Evolutionary conservation across 2,888 invertebrate genomes (phyloP).

Genomic region (Phorcus lineatus): DNA sequence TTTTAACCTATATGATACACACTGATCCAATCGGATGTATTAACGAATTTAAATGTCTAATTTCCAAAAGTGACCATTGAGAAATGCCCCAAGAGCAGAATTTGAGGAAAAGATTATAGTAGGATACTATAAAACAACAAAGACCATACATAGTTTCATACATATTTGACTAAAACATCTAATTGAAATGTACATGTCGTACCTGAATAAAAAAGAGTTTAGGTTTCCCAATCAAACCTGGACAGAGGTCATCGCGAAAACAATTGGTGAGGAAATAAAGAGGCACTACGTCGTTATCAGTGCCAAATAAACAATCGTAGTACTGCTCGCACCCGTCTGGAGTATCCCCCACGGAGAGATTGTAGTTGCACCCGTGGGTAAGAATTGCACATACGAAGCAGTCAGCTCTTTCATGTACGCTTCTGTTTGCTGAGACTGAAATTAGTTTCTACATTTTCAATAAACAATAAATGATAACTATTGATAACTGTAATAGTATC

Average conservation of each 20-base stretch:
- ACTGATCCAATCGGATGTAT: no score
- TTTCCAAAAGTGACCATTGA: no score
- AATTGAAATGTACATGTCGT: no score
- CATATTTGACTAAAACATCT: no score
- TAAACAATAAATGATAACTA: not conserved
- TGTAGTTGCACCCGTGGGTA: constrained; percentile 91
- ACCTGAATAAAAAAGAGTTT: constrained; percentile 85
- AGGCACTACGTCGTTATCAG: constrained; percentile 41
- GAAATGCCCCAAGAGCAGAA: no score
- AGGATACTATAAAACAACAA: no score
- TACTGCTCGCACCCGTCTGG: constrained; percentile 20
- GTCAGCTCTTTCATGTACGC: constrained; percentile 87
- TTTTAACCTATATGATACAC: no score
- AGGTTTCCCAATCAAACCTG: constrained; percentile 89
- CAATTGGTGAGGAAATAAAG: constrained; percentile 77
- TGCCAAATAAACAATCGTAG: constrained; percentile 51
- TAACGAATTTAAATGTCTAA: no score
- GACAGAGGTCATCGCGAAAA: constrained; percentile 83
- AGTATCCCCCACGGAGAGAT: constrained; percentile 75
- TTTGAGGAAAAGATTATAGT: no score
- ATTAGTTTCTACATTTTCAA: not conserved
- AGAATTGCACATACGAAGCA: constrained; percentile 89
- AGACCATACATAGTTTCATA: no score
- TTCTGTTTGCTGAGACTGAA: not conserved
- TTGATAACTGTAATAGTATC: not conserved